Evolutionary conservation across 2,888 invertebrate genomes (phyloP), one percentile per base, ranked within the genome.

Genomic region (Osmoderma eremita): DNA sequence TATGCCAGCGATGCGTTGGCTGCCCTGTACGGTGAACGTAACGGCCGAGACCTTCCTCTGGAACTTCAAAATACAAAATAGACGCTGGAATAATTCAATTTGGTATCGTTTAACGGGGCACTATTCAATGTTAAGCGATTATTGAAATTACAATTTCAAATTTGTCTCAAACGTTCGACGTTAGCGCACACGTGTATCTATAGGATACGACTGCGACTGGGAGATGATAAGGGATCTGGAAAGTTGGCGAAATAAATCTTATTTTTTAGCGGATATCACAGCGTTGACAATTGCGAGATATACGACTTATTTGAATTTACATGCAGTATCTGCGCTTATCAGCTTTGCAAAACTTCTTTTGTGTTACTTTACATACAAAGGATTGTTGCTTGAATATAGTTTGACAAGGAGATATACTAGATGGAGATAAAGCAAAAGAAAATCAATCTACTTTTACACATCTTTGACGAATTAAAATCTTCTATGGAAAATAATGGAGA

Each of bases 21-120:
- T 42, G 64, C 64, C 39, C 45, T 15, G 38, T 22, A 18, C 36
- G 13, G 22, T 22, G 50, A 30, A 30, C 30, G 30, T 30, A 10
- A 3, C 30, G 30, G 30, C 6, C 30, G 30, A 30, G 6, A n/a
- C 42, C 10, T 5, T 42, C 12, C 42, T 42, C 42, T 17, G 48
- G 70, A 73, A 45, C 45, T 61, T 61, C 71, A 71, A 72, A 71
- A 72, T 69, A 72, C 74, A 65, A 73, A 73, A 74, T 74, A 68
- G 24, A 53, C 65, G 67, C 48, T 63, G 67, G 58, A 67, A 69
- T 64, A 63, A 58, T 24, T 64, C 68, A 62, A 50, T 67, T 68
- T 64, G 53, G 24, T 54, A 54, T 66, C 63, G 15, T 54, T 64
- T 48, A 54, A 17, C 24, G 45, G 45, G 5, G 8, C 42, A 61